Evolutionary conservation across 1,140 invertebrate species (phyloP).

Genomic region (Drosophila aff.): DNA sequence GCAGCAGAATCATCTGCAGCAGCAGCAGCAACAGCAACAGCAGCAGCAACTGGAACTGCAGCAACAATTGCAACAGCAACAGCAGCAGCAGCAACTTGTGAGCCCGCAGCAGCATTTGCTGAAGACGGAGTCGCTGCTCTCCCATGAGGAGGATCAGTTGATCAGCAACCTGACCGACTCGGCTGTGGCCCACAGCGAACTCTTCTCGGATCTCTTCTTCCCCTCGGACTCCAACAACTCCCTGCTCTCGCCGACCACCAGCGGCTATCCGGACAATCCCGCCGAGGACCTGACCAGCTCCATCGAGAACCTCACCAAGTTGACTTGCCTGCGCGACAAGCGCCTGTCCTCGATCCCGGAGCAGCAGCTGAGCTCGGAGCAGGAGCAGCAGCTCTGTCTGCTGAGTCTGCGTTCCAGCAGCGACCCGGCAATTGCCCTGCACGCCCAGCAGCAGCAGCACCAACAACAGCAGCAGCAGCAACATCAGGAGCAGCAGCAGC

Average conservation of each 20-base stretch:
- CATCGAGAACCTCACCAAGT: constrained; percentile 81
- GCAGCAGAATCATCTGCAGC: constrained; percentile 44
- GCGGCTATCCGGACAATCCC: constrained; percentile 61
- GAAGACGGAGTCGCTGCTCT: constrained; percentile 65
- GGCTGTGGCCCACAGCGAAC: constrained; percentile 72
- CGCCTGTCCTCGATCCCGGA: constrained; percentile 85
- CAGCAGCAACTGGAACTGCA: constrained; percentile 56
- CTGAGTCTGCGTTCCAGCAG: constrained; percentile 80
- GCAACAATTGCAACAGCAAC: constrained; percentile 49
- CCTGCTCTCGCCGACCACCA: constrained; percentile 69
- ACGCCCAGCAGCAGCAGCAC: constrained; percentile 67
- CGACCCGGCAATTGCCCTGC: constrained; percentile 80
- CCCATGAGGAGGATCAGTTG: constrained; percentile 79
- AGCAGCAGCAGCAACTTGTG: constrained; percentile 47
- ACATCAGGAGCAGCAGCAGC: constrained; percentile 48
- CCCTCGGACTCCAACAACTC: constrained; percentile 81
- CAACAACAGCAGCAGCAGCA: constrained; percentile 56
- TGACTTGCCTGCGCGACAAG: constrained; percentile 82
- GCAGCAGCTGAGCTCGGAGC: constrained; percentile 75
- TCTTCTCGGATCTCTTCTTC: constrained; percentile 82
- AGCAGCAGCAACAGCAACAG: constrained; percentile 38
- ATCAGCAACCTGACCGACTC: constrained; percentile 76
- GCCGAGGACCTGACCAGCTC: constrained; percentile 76
- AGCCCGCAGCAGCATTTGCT: constrained; percentile 50
- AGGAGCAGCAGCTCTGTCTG: constrained; percentile 73